Evolutionary conservation across 2,888 invertebrate genomes (phyloP).

Genomic region (Plagodis dolabraria): DNA sequence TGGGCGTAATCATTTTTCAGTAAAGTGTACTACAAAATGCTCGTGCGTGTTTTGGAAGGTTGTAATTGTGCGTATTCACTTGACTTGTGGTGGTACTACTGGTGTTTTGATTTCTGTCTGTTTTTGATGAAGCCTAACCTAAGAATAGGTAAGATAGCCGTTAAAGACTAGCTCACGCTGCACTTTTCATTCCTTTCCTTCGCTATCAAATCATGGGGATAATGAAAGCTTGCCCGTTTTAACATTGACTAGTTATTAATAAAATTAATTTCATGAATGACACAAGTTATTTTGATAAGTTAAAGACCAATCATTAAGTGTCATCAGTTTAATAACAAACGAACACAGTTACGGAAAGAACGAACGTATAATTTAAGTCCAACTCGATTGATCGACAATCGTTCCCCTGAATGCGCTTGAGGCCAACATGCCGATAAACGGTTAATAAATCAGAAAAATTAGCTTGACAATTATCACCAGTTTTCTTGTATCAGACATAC

Average conservation of each 20-base stretch:
- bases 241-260: constrained; percentile 42
- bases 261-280: constrained; percentile 58
- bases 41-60: too few species aligned
- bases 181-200: too few species aligned
- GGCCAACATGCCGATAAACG: constrained; percentile 60
- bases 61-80: too few species aligned
- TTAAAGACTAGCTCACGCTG: too few species aligned
- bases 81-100: too few species aligned
- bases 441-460: constrained; percentile 59
- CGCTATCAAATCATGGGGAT: too few species aligned
- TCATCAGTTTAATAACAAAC: constrained; percentile 68
- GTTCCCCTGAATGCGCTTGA: constrained; percentile 55
- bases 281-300: constrained; percentile 51
- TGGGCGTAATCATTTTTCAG: too few species aligned
- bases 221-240: too few species aligned
- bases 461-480: constrained; percentile 48
- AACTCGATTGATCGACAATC: constrained; percentile 61
- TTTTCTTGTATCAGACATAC: background rate
- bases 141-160: too few species aligned
- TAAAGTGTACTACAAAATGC: too few species aligned
- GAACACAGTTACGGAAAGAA: constrained; percentile 61
- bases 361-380: constrained; percentile 68
- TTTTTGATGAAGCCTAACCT: too few species aligned
- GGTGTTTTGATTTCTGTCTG: too few species aligned
- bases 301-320: constrained; percentile 67